Evolutionary conservation across 2,797 vertebrate genomes (phyloP).

Genomic region (Danionella dracula): DNA sequence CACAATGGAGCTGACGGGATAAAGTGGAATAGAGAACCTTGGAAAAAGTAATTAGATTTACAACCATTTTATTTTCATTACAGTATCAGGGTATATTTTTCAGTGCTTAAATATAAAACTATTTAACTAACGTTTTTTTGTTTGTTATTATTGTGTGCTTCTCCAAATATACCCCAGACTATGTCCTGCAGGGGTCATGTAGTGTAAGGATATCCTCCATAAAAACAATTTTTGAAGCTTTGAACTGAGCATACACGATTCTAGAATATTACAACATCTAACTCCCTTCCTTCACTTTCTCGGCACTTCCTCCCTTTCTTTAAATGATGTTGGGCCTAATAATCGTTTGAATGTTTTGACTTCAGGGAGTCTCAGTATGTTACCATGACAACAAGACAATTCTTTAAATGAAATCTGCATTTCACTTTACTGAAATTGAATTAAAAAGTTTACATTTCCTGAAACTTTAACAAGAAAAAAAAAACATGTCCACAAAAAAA

Average conservation of each 20-base stretch:
- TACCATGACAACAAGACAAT: too few species aligned
- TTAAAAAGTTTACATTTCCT: too few species aligned
- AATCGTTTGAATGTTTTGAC: not conserved
- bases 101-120: too few species aligned
- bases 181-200: not conserved
- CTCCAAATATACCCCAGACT: not conserved
- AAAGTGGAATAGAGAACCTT: too few species aligned
- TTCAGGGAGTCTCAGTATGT: not conserved
- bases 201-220: constrained; percentile 32
- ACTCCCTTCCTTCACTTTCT: constrained; percentile 3
- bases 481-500: too few species aligned
- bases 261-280: constrained; percentile 14
- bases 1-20: too few species aligned
- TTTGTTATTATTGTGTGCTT: not conserved
- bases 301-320: constrained; percentile 6
- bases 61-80: too few species aligned
- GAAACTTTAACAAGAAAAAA: not conserved
- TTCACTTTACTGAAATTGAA: not conserved
- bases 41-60: too few species aligned
- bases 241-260: constrained; percentile 16
- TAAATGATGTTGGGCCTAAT: not conserved
- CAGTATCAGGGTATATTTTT: too few species aligned
- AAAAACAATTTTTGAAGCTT: constrained; percentile 31
- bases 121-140: too few species aligned
- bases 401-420: not conserved